These are phyloP conservation scores for Malurus melanocephalus DNA, from an alignment of 2,113 vertebrate genomes.

Conservation along the genomic window DNA sequence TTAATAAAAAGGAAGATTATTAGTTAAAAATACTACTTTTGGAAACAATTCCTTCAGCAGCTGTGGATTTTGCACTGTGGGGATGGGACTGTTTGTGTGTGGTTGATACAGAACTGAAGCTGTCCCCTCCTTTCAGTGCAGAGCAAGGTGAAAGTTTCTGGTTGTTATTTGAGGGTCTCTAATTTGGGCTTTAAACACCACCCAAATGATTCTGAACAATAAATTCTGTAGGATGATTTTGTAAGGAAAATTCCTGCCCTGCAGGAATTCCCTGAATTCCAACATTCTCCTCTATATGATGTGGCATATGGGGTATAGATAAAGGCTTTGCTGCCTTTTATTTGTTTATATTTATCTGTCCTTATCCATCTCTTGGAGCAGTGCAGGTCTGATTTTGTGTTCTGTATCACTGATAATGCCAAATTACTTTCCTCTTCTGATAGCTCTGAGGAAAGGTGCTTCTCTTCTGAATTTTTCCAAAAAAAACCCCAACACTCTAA, in stretches of 20 bases:
- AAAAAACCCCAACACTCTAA: fast-evolving
- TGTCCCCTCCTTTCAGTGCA: neutral
- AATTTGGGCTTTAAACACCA: neutral
- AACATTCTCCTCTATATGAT: fast-evolving
- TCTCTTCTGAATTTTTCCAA: neutral
- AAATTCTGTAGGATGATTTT: neutral
- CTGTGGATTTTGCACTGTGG: neutral
- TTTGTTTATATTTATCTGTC: neutral
- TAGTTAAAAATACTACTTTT: neutral
- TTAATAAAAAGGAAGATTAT: neutral
- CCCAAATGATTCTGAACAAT: neutral
- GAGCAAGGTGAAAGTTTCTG: neutral
- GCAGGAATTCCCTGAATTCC: neutral
- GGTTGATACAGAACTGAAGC: neutral
- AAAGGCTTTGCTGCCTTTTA: neutral
- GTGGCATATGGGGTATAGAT: fast-evolving
- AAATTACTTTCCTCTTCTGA: neutral
- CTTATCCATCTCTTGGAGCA: neutral
- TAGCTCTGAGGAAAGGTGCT: neutral
- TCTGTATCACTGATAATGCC: neutral
- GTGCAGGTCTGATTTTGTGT: neutral
- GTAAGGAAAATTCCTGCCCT: neutral
- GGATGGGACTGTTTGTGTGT: fast-evolving
- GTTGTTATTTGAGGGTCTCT: neutral
- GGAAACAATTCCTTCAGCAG: neutral